A percentile compares a stretch with the other conserved stretches of the same genome.
Conservation (phyloP, 2,113 vertebrate species). For the Verasper variegatus region DNA sequence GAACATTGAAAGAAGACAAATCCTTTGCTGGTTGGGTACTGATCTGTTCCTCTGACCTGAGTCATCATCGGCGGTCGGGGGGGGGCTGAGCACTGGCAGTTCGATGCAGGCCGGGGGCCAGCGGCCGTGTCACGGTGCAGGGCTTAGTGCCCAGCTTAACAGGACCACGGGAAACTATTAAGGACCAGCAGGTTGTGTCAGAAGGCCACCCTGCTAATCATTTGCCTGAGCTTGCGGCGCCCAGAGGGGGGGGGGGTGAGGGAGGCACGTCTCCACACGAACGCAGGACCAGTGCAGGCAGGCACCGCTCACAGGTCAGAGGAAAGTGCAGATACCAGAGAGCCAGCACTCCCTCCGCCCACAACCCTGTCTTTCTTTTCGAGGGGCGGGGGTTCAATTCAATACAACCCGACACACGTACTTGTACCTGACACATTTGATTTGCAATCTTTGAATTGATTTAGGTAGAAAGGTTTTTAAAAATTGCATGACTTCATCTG, state of each 20-base stretch:
- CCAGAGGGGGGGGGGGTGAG: not conserved
- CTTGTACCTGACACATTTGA: not conserved
- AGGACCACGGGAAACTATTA: conserved; percentile 68
- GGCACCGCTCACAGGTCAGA: conserved; percentile 61
- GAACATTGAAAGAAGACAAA: conserved; percentile 19
- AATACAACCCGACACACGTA: too few relatives aligned
- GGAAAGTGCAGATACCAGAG: conserved; percentile 66
- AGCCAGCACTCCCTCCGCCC: conserved; percentile 25
- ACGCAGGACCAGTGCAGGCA: conserved; percentile 63
- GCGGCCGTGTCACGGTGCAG: conserved; percentile 56
- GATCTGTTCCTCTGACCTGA: conserved; percentile 37
- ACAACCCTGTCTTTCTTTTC: not conserved
- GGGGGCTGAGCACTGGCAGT: conserved; percentile 32
- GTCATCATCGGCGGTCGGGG: conserved; percentile 33
- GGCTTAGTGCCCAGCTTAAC: conserved; percentile 68
- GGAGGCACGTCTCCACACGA: conserved; percentile 70
- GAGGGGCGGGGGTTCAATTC: too few relatives aligned
- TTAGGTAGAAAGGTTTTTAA: not conserved
- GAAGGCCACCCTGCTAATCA: conserved; percentile 68
- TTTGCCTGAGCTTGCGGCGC: conserved; percentile 55
- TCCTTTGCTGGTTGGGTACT: conserved; percentile 12
- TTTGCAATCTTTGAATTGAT: conserved; percentile 8
- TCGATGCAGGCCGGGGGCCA: conserved; percentile 29
- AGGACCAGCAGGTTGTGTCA: conserved; percentile 66
- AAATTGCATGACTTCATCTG: not conserved